Conservation (phyloP, 2,797 vertebrate species). For the Crypturellus tataupa region DNA sequence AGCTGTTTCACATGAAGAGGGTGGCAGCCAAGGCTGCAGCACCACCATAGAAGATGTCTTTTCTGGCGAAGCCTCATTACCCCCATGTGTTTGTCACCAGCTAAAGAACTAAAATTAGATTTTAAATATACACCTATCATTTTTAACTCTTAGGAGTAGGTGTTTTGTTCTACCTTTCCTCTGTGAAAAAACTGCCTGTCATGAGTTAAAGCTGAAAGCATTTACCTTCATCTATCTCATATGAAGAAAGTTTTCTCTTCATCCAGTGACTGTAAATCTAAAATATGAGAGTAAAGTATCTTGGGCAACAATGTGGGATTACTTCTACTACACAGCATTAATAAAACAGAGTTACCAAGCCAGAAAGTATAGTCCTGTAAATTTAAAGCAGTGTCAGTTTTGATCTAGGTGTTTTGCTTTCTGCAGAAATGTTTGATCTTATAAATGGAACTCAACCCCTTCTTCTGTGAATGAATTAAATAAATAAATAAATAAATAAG, state of each 20-base stretch:
- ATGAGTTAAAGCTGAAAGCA: background rate
- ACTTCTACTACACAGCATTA: slow-evolving; percentile 26
- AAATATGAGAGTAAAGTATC: background rate
- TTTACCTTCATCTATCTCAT: background rate
- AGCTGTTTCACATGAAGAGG: background rate
- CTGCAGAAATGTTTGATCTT: slow-evolving; percentile 59
- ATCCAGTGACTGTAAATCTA: background rate
- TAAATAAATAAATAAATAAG: too few relatives aligned
- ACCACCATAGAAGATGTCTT: background rate
- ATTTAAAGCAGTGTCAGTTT: slow-evolving; percentile 22
- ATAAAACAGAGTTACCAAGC: slow-evolving; percentile 45
- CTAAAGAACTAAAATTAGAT: background rate
- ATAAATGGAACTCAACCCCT: slow-evolving; percentile 37
- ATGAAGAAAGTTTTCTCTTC: background rate
- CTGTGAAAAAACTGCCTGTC: background rate
- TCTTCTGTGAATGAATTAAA: background rate
- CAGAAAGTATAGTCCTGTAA: background rate
- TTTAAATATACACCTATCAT: background rate
- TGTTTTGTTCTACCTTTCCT: background rate
- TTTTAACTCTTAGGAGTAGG: background rate
- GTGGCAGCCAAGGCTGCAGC: background rate
- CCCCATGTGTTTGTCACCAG: background rate
- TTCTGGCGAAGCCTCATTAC: background rate
- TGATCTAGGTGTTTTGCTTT: slow-evolving; percentile 41
- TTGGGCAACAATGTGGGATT: background rate